A percentile compares a stretch with the other conserved stretches of the same genome.
These are phyloP conservation scores for Paratilapia polleni DNA, from an alignment of 2,113 vertebrate species.

Conservation along the genomic window DNA sequence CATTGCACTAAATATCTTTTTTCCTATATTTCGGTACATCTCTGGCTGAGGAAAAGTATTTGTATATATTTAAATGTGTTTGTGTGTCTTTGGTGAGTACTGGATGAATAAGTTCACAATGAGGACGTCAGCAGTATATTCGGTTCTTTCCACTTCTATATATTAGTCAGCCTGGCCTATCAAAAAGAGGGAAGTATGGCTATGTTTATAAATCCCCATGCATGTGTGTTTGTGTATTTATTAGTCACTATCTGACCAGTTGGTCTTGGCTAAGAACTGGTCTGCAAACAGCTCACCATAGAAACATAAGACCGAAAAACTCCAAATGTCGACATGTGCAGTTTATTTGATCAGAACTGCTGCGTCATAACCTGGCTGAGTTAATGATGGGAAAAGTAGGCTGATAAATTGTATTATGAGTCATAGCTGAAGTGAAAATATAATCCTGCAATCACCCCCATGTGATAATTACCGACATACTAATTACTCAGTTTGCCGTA, in stretches of 20 bases:
- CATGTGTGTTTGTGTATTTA: neutral
- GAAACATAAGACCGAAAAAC: conserved; percentile 15
- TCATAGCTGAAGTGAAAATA: conserved; percentile 26
- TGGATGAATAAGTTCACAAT: conserved; percentile 35
- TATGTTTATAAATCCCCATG: conserved; percentile 32
- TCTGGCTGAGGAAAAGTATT: neutral
- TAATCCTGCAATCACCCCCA: neutral
- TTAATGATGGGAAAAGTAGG: conserved; percentile 19
- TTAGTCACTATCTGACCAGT: conserved; percentile 46
- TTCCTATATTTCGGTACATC: neutral
- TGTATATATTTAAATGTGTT: neutral
- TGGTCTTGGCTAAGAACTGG: neutral
- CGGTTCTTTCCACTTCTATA: conserved; percentile 46
- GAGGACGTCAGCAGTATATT: conserved; percentile 35
- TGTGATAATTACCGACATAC: neutral
- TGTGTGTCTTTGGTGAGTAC: conserved; percentile 14
- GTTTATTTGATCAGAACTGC: neutral
- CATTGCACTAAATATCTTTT: fast-evolving
- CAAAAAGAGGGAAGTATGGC: conserved; percentile 46
- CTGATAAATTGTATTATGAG: neutral
- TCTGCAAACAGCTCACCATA: neutral
- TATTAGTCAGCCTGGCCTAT: conserved; percentile 42
- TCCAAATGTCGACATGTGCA: conserved; percentile 4
- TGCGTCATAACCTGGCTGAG: neutral
- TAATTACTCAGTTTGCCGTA: neutral